Evolutionary conservation across 2,888 invertebrate genomes (phyloP).

Genomic region (Furcula furcula): DNA sequence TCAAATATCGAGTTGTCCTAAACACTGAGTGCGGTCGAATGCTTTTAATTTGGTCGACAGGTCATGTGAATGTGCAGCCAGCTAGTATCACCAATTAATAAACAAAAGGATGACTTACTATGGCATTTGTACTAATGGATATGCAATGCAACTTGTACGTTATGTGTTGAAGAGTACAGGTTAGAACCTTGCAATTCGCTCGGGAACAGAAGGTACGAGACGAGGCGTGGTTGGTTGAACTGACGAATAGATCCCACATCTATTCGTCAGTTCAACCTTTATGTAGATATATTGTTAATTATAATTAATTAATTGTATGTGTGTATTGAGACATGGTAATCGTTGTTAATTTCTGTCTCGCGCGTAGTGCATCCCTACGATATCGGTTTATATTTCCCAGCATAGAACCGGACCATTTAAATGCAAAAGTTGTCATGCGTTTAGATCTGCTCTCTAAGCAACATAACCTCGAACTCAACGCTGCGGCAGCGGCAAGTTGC

Average conservation of each 20-base stretch:
- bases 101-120: not conserved
- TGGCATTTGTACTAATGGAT: not conserved
- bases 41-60: not conserved
- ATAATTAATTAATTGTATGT: too few relatives aligned
- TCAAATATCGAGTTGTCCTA: not conserved
- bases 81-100: not conserved
- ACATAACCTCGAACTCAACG: too few relatives aligned
- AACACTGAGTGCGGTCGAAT: not conserved
- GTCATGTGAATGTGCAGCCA: not conserved
- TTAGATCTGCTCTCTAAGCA: too few relatives aligned
- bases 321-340: too few relatives aligned
- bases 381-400: conserved; percentile 15
- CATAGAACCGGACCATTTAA: conserved; percentile 25
- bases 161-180: not conserved
- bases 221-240: too few relatives aligned
- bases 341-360: conserved; percentile 11
- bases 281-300: too few relatives aligned
- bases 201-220: too few relatives aligned
- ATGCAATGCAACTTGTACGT: not conserved
- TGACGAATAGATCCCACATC: too few relatives aligned
- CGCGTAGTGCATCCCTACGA: conserved; percentile 4
- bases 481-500: too few relatives aligned
- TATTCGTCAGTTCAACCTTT: too few relatives aligned
- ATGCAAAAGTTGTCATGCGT: conserved; percentile 26
- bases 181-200: too few relatives aligned